These are phyloP conservation scores for Macrosteles quadrilineatus DNA, from an alignment of 1,140 invertebrate species.

Conservation along the genomic window DNA sequence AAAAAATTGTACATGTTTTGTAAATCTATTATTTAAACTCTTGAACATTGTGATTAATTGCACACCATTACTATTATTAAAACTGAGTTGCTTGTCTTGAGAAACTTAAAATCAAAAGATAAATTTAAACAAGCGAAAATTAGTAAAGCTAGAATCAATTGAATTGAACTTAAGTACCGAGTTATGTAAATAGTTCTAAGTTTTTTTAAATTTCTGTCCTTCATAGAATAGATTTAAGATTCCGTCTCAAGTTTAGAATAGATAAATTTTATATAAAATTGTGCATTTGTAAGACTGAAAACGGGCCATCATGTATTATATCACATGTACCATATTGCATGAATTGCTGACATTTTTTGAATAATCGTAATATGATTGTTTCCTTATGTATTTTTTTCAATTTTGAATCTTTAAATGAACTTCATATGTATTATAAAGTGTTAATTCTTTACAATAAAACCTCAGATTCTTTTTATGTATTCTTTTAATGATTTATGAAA, in stretches of 20 bases:
- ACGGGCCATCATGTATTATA: conserved; percentile 26
- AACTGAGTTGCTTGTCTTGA: too few species aligned
- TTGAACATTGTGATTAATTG: too few species aligned
- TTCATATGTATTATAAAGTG: conserved; percentile 11
- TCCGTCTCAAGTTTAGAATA: conserved; percentile 28
- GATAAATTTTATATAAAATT: conserved; percentile 23
- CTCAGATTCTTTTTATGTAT: background rate
- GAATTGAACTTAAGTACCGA: too few species aligned
- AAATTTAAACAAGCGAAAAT: too few species aligned
- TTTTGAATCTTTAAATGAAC: conserved; percentile 2
- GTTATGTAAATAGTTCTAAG: too few species aligned
- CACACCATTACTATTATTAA: too few species aligned
- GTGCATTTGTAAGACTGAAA: conserved; percentile 31
- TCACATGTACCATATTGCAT: conserved; percentile 20
- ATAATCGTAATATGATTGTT: background rate
- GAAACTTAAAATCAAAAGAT: too few species aligned
- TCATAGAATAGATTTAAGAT: conserved; percentile 17
- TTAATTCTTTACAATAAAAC: conserved; percentile 20
- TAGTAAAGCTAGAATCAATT: too few species aligned
- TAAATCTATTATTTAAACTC: too few species aligned
- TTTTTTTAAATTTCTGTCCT: too few species aligned
- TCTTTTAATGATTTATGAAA: background rate
- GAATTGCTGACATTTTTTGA: background rate
- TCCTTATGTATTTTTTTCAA: background rate
- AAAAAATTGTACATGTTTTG: too few species aligned